Evolutionary conservation across 2,888 invertebrate genomes (phyloP).

Genomic region (Temnothorax rugatulus): DNA sequence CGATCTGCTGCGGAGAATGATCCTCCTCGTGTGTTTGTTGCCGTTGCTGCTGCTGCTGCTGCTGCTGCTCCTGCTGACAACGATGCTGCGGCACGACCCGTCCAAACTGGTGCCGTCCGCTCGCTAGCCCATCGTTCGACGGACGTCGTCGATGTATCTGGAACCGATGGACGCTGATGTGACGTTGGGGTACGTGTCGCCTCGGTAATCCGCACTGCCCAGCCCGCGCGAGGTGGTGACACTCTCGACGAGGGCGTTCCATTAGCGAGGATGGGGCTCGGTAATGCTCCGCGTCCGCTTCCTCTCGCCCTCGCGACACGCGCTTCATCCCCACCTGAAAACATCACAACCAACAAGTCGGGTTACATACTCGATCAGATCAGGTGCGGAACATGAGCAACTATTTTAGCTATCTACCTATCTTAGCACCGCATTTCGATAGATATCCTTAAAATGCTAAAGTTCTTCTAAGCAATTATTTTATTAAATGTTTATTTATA

Average conservation of each 20-base stretch:
- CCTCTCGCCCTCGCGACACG: constrained; percentile 86
- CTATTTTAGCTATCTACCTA: neutral
- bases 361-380: constrained; percentile 16
- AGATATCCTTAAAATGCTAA: neutral
- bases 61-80: constrained; percentile 68
- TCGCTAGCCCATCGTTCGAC: constrained; percentile 80
- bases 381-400: too few relatives aligned
- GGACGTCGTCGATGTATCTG: constrained; percentile 69
- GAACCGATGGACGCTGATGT: constrained; percentile 65
- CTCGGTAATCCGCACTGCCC: constrained; percentile 83
- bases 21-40: constrained; percentile 43
- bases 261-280: constrained; percentile 83
- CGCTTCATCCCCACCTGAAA: constrained; percentile 86
- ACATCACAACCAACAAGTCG: neutral
- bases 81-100: constrained; percentile 73
- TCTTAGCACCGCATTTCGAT: neutral
- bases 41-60: constrained; percentile 59
- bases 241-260: constrained; percentile 85
- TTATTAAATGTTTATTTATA: too few relatives aligned
- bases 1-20: constrained; percentile 67
- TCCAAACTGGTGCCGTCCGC: constrained; percentile 70
- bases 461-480: too few relatives aligned
- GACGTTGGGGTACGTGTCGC: constrained; percentile 74
- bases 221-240: constrained; percentile 85
- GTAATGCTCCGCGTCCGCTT: constrained; percentile 85